Conservation (phyloP, 2,888 invertebrate species). For the Eustalomyia histrio region DNA sequence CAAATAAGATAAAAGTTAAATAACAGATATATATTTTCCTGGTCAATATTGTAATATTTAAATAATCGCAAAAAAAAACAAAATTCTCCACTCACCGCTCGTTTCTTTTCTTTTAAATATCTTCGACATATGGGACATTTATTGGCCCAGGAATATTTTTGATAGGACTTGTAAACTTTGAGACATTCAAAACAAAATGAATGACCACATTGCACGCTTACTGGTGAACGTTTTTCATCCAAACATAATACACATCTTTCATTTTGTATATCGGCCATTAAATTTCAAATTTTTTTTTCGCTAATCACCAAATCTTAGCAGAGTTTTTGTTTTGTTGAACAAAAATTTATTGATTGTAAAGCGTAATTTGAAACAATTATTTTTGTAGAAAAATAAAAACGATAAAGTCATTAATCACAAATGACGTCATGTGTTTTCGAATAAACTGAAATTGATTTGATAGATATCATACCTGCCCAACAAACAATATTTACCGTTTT, state of each 20-base stretch:
- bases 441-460: not conserved
- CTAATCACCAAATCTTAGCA: not conserved
- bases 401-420: slow-evolving; percentile 28
- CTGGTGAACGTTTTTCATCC: slow-evolving; percentile 67
- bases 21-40: slow-evolving; percentile 62
- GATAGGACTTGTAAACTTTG: slow-evolving; percentile 63
- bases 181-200: slow-evolving; percentile 67
- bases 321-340: not conserved
- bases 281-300: slow-evolving; percentile 7
- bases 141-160: slow-evolving; percentile 65
- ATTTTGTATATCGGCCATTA: slow-evolving; percentile 5
- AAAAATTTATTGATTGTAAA: not conserved
- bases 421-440: not conserved
- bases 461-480: not conserved
- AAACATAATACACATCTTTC: slow-evolving; percentile 66
- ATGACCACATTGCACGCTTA: slow-evolving; percentile 66
- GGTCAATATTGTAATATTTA: slow-evolving; percentile 5
- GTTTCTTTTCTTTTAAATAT: slow-evolving; percentile 51
- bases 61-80: not conserved
- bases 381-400: slow-evolving; percentile 33
- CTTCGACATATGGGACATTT: slow-evolving; percentile 67
- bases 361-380: not conserved
- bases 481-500: not conserved
- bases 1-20: too few species aligned
- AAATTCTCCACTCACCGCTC: slow-evolving; percentile 54